Base-by-base conservation (phyloP, 2,888 invertebrate genomes). In the Cistogaster globosa region DNA sequence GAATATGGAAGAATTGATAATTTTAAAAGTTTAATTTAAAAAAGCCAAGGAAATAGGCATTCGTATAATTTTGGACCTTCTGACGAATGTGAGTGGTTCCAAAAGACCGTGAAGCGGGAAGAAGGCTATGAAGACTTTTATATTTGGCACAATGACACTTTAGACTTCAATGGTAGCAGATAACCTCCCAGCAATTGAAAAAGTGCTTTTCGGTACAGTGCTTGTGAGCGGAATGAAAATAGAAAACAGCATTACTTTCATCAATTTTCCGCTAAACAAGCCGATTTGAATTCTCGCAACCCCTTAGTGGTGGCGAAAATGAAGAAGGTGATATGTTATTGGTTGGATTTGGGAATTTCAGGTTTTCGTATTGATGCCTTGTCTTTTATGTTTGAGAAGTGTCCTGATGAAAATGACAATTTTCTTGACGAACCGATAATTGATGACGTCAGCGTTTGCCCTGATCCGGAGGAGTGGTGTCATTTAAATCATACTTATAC, bases 341-440 rank as follows among this genome's bases (percentile, higher is more conserved):
- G 98, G 97, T 90, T 98, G 72, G 95, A 95, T 79, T 94, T 94
- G 88, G 97, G 97, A 0, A 94, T 97, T 0, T 96, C 96, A 89
- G 98, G 98, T 1, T 97, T 98, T 89, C 94, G 97, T 87, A 94
- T 98, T 63, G 96, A 96, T 88, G 96, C 96, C 11, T 93, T 96
- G 14, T 85, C 87, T 7, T 87, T 86, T 51, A 77, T 87, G 75
- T 87, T 87, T 22, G 87, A 87, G 32, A 90, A 93, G 60, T 94
- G 94, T 91, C 89, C 95, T 38, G 95, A 94, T 87, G 95, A 95
- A 91, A 93, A 92, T 48, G 94, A 94, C 2, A 83, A 90, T 83
- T 93, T 93, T 62, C 92, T 92, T 0, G 94, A 95, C 89, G 95
- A 95, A 89, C 94, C 94, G 6, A 84, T 86, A 2, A 86, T 86